Conservation (phyloP, 2,113 vertebrate species). For the Seriola rivoliana region DNA sequence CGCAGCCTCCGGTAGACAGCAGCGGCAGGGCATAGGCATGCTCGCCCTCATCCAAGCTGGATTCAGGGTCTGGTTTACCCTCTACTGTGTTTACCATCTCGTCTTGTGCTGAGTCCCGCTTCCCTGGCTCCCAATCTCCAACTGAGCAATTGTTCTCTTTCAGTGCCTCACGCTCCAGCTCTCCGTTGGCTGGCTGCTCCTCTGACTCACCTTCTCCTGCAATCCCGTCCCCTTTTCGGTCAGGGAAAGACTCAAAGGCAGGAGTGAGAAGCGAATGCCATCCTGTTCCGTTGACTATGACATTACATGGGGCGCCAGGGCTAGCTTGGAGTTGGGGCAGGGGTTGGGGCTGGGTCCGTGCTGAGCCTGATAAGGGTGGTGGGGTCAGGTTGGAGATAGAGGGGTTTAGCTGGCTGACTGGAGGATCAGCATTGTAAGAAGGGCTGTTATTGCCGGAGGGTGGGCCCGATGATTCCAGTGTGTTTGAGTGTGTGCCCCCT, state of each 20-base stretch:
- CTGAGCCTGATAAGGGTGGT: slow-evolving; percentile 56
- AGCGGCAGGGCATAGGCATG: slow-evolving; percentile 94
- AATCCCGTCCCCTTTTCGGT: slow-evolving; percentile 56
- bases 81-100: slow-evolving; percentile 85
- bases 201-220: slow-evolving; percentile 34
- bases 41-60: slow-evolving; percentile 92
- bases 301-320: slow-evolving; percentile 91
- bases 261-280: slow-evolving; percentile 71
- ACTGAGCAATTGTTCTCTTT: slow-evolving; percentile 96
- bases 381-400: slow-evolving; percentile 47
- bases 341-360: slow-evolving; percentile 81
- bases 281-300: slow-evolving; percentile 95
- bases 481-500: slow-evolving; percentile 44
- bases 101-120: slow-evolving; percentile 86
- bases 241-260: slow-evolving; percentile 66
- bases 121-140: slow-evolving; percentile 89
- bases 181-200: slow-evolving; percentile 77
- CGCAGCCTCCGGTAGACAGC: slow-evolving; percentile 95
- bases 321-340: slow-evolving; percentile 64
- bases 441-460: slow-evolving; percentile 84
- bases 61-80: slow-evolving; percentile 88
- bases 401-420: slow-evolving; percentile 63
- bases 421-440: slow-evolving; percentile 75
- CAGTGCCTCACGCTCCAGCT: slow-evolving; percentile 92
- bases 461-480: slow-evolving; percentile 83